Conservation (phyloP, 2,888 invertebrate species). For the Cephus sareptanus region DNA sequence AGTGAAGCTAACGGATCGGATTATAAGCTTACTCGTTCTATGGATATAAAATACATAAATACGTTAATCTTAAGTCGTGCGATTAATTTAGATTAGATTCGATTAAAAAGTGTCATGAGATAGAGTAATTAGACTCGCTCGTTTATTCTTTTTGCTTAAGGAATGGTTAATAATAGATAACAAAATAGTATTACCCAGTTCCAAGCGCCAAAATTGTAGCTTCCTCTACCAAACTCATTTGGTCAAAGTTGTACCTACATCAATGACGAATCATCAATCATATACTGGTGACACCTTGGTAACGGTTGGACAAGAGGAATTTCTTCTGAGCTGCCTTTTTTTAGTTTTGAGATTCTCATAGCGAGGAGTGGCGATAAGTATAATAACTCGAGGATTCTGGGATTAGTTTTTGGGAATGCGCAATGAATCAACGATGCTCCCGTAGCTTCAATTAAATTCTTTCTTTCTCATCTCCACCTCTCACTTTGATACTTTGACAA, state of each 20-base stretch:
- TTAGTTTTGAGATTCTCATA: background rate
- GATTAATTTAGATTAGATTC: background rate
- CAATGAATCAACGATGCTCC: too few relatives aligned
- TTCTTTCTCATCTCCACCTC: too few relatives aligned
- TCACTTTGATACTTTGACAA: too few relatives aligned
- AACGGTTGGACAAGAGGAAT: too few relatives aligned
- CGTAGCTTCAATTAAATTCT: too few relatives aligned
- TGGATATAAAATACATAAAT: too few relatives aligned
- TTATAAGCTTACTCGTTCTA: too few relatives aligned
- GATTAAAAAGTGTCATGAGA: conserved; percentile 5
- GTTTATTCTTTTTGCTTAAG: conserved; percentile 1
- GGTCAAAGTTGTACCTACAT: conserved; percentile 55
- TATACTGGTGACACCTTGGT: background rate
- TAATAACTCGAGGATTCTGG: too few relatives aligned
- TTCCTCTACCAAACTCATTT: conserved; percentile 62
- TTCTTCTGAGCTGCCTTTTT: background rate
- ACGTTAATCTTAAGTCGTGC: too few relatives aligned
- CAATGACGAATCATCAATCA: background rate
- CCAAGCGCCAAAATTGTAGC: conserved; percentile 63
- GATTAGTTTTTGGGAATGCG: too few relatives aligned
- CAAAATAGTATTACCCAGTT: conserved; percentile 56
- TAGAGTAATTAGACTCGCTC: background rate
- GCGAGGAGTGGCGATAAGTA: too few relatives aligned
- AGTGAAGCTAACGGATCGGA: too few relatives aligned
- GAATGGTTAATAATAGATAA: conserved; percentile 22